Evolutionary conservation across 2,113 vertebrate species (phyloP).

Genomic region (Tyrannus savana): DNA sequence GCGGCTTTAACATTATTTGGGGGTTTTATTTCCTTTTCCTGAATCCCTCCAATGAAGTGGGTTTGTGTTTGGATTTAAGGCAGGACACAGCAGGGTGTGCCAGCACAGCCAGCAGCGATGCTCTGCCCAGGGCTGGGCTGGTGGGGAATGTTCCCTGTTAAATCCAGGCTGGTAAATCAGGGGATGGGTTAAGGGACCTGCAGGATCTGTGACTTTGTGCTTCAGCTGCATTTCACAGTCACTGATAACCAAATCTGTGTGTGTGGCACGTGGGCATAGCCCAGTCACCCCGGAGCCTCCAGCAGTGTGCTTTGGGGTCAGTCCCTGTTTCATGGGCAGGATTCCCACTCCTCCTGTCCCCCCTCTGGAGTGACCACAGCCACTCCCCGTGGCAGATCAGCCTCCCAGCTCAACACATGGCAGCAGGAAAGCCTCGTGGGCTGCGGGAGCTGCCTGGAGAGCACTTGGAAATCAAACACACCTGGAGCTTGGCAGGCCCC

Average conservation of each 20-base stretch:
- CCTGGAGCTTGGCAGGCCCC: not conserved
- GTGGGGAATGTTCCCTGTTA: not conserved
- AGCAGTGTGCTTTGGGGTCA: not conserved
- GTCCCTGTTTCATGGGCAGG: not conserved
- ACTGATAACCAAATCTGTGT: accelerated
- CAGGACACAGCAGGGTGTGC: too few species aligned
- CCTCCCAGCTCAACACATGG: not conserved
- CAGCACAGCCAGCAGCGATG: too few species aligned
- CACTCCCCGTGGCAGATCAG: not conserved
- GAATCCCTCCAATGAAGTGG: not conserved
- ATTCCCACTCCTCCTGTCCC: not conserved
- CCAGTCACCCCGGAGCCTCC: not conserved
- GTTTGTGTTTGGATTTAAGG: not conserved
- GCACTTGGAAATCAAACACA: not conserved
- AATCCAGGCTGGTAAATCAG: too few species aligned
- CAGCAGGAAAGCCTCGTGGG: not conserved
- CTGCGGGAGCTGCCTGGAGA: not conserved
- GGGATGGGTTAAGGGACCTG: accelerated
- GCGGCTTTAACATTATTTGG: not conserved
- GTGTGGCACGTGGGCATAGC: accelerated
- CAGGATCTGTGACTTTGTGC: too few species aligned
- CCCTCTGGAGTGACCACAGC: not conserved
- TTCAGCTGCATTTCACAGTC: accelerated
- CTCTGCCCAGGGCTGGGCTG: not conserved
- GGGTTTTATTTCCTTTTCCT: not conserved